A percentile compares a stretch with the other conserved stretches of the same genome.
phyloP scores from a whole-genome alignment of 2,797 vertebrate genomes.

The Gymnodraco acuticeps region DNA sequence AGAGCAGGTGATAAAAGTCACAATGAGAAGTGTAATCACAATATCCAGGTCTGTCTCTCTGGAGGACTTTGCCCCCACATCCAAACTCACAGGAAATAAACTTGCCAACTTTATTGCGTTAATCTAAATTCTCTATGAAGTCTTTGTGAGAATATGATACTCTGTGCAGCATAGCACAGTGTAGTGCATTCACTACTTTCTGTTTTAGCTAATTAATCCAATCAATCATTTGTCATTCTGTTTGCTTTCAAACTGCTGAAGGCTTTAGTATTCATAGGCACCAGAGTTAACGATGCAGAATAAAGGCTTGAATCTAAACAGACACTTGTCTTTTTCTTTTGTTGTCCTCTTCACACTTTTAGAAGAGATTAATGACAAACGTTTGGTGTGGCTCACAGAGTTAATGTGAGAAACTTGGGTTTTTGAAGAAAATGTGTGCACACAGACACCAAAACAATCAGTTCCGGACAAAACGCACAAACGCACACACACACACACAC shows the following conservation, averaged over 20 bases:
- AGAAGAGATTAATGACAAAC: slow-evolving; percentile 35
- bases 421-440: slow-evolving; percentile 11
- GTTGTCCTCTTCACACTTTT: slow-evolving; percentile 33
- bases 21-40: slow-evolving; percentile 63
- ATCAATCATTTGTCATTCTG: slow-evolving; percentile 53
- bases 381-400: slow-evolving; percentile 18
- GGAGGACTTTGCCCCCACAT: slow-evolving; percentile 49
- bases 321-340: slow-evolving; percentile 26
- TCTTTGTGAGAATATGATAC: slow-evolving; percentile 38
- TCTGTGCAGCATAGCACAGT: slow-evolving; percentile 15
- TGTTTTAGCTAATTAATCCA: slow-evolving; percentile 50
- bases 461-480: not conserved
- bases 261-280: slow-evolving; percentile 41
- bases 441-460: slow-evolving; percentile 7
- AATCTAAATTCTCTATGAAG: slow-evolving; percentile 54
- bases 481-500: slow-evolving; percentile 8
- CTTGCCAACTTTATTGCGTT: slow-evolving; percentile 45
- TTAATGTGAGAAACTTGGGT: slow-evolving; percentile 20
- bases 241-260: slow-evolving; percentile 24
- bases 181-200: slow-evolving; percentile 33
- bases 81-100: slow-evolving; percentile 58
- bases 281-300: slow-evolving; percentile 35
- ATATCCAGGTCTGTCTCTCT: slow-evolving; percentile 48
- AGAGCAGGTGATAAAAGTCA: slow-evolving; percentile 60
- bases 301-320: slow-evolving; percentile 39